Conservation (phyloP, 2,797 vertebrate species). For the Clarias platycephalus region DNA sequence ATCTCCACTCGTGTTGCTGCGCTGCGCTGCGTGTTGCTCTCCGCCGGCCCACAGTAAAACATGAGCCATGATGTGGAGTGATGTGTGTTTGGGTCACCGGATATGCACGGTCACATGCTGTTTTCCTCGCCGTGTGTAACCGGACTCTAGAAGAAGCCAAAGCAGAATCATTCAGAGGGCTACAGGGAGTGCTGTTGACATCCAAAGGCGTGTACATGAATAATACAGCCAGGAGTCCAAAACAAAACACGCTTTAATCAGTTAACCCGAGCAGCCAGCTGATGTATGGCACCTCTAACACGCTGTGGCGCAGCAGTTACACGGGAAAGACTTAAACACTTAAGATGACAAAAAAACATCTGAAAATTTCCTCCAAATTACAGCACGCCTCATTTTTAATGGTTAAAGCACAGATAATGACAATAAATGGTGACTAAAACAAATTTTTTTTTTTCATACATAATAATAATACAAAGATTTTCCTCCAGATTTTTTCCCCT, state of each 20-base stretch:
- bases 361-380: too few species aligned
- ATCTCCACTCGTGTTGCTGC: not conserved
- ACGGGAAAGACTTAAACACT: not conserved
- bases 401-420: too few species aligned
- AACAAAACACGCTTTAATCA: conserved; percentile 19
- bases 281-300: not conserved
- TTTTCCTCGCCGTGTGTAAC: conserved; percentile 66
- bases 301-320: not conserved
- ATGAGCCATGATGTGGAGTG: conserved; percentile 60
- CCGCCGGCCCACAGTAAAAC: conserved; percentile 49
- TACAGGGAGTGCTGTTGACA: conserved; percentile 21
- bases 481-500: too few species aligned
- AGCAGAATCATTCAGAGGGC: conserved; percentile 41
- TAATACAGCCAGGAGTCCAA: conserved; percentile 28
- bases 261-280: not conserved
- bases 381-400: too few species aligned
- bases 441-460: too few species aligned
- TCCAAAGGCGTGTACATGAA: conserved; percentile 29
- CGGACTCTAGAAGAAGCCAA: conserved; percentile 55
- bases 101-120: conserved; percentile 75
- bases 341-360: too few species aligned
- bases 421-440: too few species aligned
- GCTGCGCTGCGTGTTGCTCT: conserved; percentile 16
- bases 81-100: conserved; percentile 68
- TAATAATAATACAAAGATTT: too few species aligned